Evolutionary conservation across 2,888 invertebrate genomes (phyloP).

Genomic region (Muscina levida): DNA sequence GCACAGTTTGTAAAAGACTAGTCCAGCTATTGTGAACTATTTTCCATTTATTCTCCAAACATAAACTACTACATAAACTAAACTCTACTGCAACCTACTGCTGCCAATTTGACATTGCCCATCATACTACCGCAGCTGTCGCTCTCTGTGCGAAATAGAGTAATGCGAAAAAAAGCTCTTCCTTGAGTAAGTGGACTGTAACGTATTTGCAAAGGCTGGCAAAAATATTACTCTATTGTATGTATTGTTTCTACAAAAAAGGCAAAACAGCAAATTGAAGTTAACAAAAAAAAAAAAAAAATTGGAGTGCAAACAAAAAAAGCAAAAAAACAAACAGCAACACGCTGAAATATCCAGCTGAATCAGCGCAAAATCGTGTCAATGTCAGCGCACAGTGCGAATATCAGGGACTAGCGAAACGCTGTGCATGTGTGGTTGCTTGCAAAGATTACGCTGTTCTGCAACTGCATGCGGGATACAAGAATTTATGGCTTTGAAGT

Average conservation of each 20-base stretch:
- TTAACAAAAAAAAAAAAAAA: constrained; percentile 9
- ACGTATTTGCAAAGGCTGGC: constrained; percentile 59
- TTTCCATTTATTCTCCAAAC: too few species aligned
- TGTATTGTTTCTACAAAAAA: constrained; percentile 52
- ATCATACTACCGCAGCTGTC: neutral
- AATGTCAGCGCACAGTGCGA: constrained; percentile 52
- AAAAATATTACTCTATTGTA: constrained; percentile 57
- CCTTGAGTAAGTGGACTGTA: constrained; percentile 63
- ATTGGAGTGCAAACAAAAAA: constrained; percentile 25
- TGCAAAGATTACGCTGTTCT: constrained; percentile 48
- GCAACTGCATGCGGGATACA: constrained; percentile 25
- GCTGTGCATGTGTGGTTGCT: constrained; percentile 48
- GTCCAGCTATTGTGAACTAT: too few species aligned
- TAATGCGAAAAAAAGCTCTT: constrained; percentile 50
- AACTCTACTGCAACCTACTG: too few species aligned
- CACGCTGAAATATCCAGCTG: constrained; percentile 62
- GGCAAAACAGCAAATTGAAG: constrained; percentile 45
- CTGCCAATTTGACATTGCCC: too few species aligned
- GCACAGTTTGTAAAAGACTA: too few species aligned
- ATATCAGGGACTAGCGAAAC: neutral
- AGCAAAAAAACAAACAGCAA: too few species aligned
- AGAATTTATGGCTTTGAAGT: constrained; percentile 49
- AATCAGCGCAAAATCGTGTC: constrained; percentile 65
- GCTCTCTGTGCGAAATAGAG: neutral
- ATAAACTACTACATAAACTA: too few species aligned